Evolutionary conservation across 2,888 invertebrate genomes (phyloP).

Genomic region (Chromoteleia sp.): DNA sequence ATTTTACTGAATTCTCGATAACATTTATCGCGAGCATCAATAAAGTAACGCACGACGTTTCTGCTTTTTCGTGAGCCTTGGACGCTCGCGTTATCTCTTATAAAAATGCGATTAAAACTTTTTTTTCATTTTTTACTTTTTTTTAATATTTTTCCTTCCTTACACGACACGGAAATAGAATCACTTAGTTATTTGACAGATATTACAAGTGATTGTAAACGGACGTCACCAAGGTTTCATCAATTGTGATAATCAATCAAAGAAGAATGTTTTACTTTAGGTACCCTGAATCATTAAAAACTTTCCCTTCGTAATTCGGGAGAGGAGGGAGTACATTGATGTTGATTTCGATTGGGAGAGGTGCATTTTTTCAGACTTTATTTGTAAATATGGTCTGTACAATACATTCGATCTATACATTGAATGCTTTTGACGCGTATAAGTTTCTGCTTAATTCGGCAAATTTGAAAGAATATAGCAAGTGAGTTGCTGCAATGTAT

Average conservation of each 20-base stretch:
- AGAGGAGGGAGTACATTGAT: conserved; percentile 63
- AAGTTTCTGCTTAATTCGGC: conserved; percentile 2
- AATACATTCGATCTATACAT: conserved; percentile 38
- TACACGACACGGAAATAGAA: conserved; percentile 58
- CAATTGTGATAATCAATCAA: conserved; percentile 40
- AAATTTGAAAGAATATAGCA: conserved; percentile 13
- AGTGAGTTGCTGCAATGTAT: conserved; percentile 32
- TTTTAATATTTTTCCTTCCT: conserved; percentile 28
- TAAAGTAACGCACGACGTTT: conserved; percentile 40
- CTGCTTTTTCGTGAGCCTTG: conserved; percentile 52
- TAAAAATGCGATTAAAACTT: conserved; percentile 56
- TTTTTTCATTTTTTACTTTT: conserved; percentile 31
- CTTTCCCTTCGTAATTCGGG: conserved; percentile 35
- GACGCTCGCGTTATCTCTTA: conserved; percentile 51
- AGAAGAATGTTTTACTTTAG: conserved; percentile 36
- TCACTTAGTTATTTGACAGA: conserved; percentile 48
- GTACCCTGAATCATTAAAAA: conserved; percentile 59
- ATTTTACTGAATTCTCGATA: conserved; percentile 28
- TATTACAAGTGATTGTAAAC: conserved; percentile 58
- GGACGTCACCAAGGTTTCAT: conserved; percentile 53
- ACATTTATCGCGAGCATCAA: conserved; percentile 31
- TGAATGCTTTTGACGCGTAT: conserved; percentile 4
- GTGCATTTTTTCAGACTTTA: conserved; percentile 33
- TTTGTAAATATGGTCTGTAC: conserved; percentile 42
- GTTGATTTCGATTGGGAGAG: conserved; percentile 22